Percentiles rank a stretch among this genome's conserved stretches.
phyloP scores from a whole-genome alignment of 2,113 vertebrate species.

The Hucho hucho region DNA sequence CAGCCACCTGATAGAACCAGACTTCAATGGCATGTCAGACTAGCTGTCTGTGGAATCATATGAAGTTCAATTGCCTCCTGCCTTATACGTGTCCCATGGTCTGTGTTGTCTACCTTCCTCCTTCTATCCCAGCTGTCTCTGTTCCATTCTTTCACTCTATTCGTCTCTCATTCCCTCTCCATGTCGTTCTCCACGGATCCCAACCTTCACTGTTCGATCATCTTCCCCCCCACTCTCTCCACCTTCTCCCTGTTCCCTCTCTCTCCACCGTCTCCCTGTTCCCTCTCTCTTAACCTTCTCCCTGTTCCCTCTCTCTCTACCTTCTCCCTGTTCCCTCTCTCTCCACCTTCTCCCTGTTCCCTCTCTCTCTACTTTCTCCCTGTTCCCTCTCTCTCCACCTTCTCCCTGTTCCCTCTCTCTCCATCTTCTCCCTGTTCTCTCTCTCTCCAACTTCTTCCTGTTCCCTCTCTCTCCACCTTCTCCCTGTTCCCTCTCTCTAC shows the following conservation, averaged over 20 bases:
- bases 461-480: not conserved
- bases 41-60: too few species aligned
- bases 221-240: not conserved
- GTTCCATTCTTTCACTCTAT: slow-evolving; percentile 1
- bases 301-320: slow-evolving; percentile 7
- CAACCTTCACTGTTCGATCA: too few species aligned
- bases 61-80: not conserved
- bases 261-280: too few species aligned
- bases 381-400: too few species aligned
- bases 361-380: too few species aligned
- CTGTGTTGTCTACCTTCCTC: not conserved
- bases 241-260: too few species aligned
- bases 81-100: not conserved
- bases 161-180: slow-evolving; percentile 16
- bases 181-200: slow-evolving; percentile 6
- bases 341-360: too few species aligned
- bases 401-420: too few species aligned
- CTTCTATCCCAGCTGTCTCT: not conserved
- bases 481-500: not conserved
- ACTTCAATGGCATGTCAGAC: too few species aligned
- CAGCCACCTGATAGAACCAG: too few species aligned
- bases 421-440: too few species aligned
- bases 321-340: not conserved
- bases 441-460: too few species aligned
- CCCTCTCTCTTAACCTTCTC: slow-evolving; percentile 4